A percentile compares a stretch with the other conserved stretches of the same genome.
Evolutionary conservation across 2,797 vertebrate genomes (phyloP).

Genomic region (Mormyrus proboscirostris): DNA sequence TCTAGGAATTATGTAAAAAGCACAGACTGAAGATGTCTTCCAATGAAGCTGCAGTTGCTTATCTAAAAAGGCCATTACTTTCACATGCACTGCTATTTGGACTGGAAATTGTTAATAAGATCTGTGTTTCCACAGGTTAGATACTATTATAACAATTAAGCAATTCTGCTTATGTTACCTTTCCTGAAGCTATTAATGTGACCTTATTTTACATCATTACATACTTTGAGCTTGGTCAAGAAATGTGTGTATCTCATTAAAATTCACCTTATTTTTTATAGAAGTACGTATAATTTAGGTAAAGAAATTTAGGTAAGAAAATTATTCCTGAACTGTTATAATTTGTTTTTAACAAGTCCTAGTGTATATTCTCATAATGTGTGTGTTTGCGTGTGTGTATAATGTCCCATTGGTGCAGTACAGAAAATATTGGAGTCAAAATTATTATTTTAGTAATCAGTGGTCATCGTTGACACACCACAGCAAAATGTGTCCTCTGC

Average conservation of each 20-base stretch:
- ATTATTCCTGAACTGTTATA: background rate
- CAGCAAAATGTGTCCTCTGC: background rate
- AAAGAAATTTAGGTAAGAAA: background rate
- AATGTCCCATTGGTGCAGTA: background rate
- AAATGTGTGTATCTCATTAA: background rate
- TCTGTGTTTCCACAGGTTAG: background rate
- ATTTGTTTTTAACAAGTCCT: background rate
- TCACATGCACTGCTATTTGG: background rate
- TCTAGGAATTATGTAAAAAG: conserved; percentile 35
- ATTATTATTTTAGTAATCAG: too few relatives aligned
- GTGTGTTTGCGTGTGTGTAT: background rate
- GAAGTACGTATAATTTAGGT: background rate
- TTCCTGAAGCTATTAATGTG: background rate
- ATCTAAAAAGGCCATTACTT: background rate
- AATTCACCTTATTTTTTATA: background rate
- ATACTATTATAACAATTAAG: background rate
- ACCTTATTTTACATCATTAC: background rate
- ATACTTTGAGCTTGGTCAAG: background rate
- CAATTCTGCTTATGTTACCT: background rate
- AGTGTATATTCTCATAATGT: background rate
- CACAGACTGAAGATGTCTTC: conserved; percentile 46
- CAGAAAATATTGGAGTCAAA: conserved; percentile 33
- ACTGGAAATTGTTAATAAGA: background rate
- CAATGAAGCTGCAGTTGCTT: conserved; percentile 33
- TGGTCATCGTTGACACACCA: background rate